Conservation (phyloP, 2,797 vertebrate genomes). For the Eulemur albifrons region DNA sequence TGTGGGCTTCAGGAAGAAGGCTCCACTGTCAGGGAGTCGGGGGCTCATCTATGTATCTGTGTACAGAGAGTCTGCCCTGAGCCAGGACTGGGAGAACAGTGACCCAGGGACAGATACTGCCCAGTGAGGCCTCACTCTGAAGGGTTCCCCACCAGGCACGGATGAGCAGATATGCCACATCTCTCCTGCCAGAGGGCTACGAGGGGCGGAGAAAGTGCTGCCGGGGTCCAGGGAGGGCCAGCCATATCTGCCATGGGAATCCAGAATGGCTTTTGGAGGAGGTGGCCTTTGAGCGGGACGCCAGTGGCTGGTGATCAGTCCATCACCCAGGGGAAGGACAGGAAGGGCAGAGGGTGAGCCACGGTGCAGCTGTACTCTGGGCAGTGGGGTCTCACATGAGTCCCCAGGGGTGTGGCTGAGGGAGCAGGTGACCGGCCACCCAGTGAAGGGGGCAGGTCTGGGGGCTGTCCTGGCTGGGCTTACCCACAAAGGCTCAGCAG, state of each 20-base stretch:
- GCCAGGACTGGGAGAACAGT: not conserved
- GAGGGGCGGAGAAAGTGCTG: not conserved
- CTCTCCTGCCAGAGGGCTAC: not conserved
- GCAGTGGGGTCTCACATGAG: not conserved
- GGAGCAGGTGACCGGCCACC: not conserved
- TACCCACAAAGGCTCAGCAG: not conserved
- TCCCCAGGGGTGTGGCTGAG: not conserved
- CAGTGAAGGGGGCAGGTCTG: not conserved
- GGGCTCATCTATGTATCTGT: not conserved
- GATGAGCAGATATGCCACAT: not conserved
- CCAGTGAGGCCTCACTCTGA: not conserved
- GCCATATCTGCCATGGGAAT: not conserved
- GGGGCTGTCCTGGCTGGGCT: not conserved
- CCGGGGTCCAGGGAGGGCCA: not conserved
- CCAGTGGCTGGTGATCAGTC: not conserved
- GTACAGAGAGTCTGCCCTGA: not conserved
- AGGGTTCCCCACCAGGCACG: not conserved
- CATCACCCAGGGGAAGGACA: not conserved
- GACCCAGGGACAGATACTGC: not conserved
- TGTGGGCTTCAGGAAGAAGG: not conserved
- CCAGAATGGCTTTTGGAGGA: not conserved
- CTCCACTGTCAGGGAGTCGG: rapidly evolving
- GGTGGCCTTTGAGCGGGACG: not conserved
- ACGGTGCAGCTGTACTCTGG: not conserved
- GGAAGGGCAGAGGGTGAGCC: not conserved